Base-by-base conservation (phyloP, 2,797 vertebrate species). In the Ctenopoma multispine region DNA sequence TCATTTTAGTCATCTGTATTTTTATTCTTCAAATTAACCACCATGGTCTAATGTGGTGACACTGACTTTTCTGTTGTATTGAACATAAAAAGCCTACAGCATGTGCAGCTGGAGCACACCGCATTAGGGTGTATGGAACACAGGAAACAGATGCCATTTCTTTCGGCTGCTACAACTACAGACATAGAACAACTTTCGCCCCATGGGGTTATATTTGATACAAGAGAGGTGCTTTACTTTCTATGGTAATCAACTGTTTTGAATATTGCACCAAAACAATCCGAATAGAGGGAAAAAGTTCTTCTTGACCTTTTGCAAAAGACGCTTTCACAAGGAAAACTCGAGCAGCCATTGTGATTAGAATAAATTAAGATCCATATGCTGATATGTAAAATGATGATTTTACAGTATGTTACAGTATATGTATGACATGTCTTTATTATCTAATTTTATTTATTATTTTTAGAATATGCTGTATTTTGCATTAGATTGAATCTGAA, bases 141-240 rank as follows among this genome's bases (percentile, higher is more conserved):
- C 94, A 95, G 94, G 94, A 95, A 95, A 95, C 94, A 95, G 94
- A 95, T 95, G 94, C 94, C 82, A 86, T 91, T 90, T 93, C 84
- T 93, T 91, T 92, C 87, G 84, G 84, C 85, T 77, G 89, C 91
- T 87, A 81, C 73, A 81, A 69, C 83, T 91, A 92, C 90, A 94
- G 89, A 92, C 92, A 87, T 89, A 92, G 91, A 93, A 92, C 89
- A 84, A 87, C 82, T 89, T 92, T 92, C 75, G 83, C 90, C 92
- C 94, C 93, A 83, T 83, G 93, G 93, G 94, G 90, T 81, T 92
- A 86, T 87, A 69, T 87, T 44, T 80, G 69, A 89, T 83, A 83
- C 75, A 74, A 62, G 79, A 85, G 62, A 77, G 74, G 75, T 66
- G 60, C 77, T 84, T 82, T 83, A 89, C 89, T 92, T 92, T 92